phyloP scores from a whole-genome alignment of 2,797 vertebrate genomes.

The Australoheros facetus region DNA sequence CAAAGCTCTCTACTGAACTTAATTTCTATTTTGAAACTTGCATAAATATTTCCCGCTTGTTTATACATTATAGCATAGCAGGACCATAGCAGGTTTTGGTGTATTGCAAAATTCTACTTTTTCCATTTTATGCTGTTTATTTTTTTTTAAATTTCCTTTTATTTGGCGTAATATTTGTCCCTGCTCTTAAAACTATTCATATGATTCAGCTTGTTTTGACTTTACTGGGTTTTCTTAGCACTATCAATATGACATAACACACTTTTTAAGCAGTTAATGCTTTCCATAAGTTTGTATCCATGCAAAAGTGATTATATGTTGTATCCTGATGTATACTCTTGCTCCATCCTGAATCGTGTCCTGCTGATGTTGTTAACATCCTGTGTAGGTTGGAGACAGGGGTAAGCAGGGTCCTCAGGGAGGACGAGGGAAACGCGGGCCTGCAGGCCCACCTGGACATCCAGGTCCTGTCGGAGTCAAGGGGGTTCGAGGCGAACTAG shows the following conservation, averaged over 20 bases:
- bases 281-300: background rate
- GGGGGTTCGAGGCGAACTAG: constrained; percentile 76
- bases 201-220: background rate
- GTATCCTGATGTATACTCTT: background rate
- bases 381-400: constrained; percentile 76
- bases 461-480: constrained; percentile 77
- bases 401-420: constrained; percentile 77
- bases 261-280: background rate
- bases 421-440: constrained; percentile 75
- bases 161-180: background rate
- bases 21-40: constrained; percentile 8
- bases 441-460: constrained; percentile 73
- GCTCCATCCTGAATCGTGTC: background rate
- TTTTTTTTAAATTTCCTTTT: background rate
- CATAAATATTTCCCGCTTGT: background rate
- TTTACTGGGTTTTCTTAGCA: background rate
- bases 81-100: background rate
- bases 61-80: background rate
- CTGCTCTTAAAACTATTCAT: background rate
- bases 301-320: constrained; percentile 1
- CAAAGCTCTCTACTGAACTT: constrained; percentile 2
- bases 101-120: background rate
- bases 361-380: constrained; percentile 38
- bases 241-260: background rate
- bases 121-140: background rate